Conservation (phyloP, 2,797 vertebrate genomes). For the Eulemur albifrons region DNA sequence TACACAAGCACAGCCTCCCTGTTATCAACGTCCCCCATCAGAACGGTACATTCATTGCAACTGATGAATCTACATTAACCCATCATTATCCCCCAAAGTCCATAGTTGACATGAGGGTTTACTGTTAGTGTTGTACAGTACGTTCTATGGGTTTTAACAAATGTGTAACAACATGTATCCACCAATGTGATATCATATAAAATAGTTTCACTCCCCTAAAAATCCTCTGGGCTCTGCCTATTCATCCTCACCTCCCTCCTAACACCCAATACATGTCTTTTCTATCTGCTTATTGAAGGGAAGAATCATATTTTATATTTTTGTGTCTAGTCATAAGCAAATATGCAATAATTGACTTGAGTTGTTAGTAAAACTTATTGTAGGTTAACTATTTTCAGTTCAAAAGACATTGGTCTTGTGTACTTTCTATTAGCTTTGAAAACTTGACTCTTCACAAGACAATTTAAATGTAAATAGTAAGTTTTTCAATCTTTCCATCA, state of each 20-base stretch:
- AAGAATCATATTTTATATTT: conserved; percentile 4
- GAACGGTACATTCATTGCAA: not conserved
- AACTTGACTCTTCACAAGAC: not conserved
- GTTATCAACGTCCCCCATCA: accelerated
- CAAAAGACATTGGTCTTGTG: not conserved
- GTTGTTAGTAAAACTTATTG: not conserved
- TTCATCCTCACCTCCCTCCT: not conserved
- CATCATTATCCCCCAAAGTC: not conserved
- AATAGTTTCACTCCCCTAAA: not conserved
- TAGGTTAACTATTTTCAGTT: not conserved
- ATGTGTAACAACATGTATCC: not conserved
- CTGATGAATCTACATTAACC: not conserved
- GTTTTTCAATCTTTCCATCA: not conserved
- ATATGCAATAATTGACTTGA: not conserved
- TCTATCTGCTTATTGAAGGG: not conserved
- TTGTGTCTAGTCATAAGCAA: not conserved
- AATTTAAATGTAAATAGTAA: not conserved
- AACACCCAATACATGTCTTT: not conserved
- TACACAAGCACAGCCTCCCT: not conserved
- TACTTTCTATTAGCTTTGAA: conserved; percentile 32
- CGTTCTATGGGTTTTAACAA: not conserved
- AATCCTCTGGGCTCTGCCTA: not conserved
- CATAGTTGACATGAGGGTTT: not conserved
- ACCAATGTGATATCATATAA: not conserved
- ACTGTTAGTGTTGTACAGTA: not conserved